Conservation (phyloP, 2,797 vertebrate species). For the Sandelia bainsii region DNA sequence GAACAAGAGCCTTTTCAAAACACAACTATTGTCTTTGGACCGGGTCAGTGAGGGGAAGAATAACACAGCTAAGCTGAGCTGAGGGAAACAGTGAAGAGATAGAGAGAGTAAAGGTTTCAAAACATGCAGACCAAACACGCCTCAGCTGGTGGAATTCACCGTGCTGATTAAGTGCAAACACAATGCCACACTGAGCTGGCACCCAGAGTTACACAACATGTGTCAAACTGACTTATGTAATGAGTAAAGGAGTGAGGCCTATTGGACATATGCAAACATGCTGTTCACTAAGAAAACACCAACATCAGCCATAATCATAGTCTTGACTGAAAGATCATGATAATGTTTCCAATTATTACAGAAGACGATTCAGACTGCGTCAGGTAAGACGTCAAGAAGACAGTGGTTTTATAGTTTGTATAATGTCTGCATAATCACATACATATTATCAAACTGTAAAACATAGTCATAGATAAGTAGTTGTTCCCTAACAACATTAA, state of each 20-base stretch:
- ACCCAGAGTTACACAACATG: constrained; percentile 39
- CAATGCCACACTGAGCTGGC: constrained; percentile 41
- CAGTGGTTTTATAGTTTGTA: not conserved
- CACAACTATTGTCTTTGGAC: constrained; percentile 73
- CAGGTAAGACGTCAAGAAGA: not conserved
- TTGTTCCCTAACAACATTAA: not conserved
- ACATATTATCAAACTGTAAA: too few relatives aligned
- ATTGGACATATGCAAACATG: constrained; percentile 18
- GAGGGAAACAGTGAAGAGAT: constrained; percentile 33
- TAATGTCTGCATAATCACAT: too few relatives aligned
- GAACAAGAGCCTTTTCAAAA: constrained; percentile 70
- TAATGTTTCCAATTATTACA: constrained; percentile 1
- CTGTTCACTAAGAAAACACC: constrained; percentile 11
- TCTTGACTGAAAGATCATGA: constrained; percentile 6
- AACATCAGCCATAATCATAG: not conserved
- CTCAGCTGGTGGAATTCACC: not conserved
- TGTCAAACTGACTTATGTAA: constrained; percentile 10
- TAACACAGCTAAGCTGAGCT: constrained; percentile 58
- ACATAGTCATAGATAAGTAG: not conserved
- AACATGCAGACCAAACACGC: constrained; percentile 54
- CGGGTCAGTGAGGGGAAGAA: constrained; percentile 58
- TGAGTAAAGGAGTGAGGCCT: constrained; percentile 19
- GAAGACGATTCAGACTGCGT: not conserved
- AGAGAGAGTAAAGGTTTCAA: constrained; percentile 35
- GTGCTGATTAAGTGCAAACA: constrained; percentile 36